Evolutionary conservation across 2,113 vertebrate species (phyloP).

Genomic region (Gymnarchus niloticus): DNA sequence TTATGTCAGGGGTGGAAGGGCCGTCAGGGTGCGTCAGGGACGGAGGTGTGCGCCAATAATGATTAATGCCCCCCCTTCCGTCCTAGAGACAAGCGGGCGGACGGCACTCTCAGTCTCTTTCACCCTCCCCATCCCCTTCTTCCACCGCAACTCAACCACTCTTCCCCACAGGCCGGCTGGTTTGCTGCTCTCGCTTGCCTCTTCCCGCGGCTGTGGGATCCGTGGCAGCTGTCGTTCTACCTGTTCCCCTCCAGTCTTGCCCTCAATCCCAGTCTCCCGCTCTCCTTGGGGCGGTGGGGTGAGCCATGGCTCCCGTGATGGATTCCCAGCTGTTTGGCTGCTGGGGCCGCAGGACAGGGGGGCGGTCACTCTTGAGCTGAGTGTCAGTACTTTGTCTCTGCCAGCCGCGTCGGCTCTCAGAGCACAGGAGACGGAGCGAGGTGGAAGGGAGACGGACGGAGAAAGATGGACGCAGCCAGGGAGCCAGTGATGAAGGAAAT

Average conservation of each 20-base stretch:
- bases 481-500: constrained; percentile 9
- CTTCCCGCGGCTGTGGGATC: background rate
- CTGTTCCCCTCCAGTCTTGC: background rate
- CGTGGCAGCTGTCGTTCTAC: constrained; percentile 14
- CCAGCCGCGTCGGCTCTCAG: constrained; percentile 56
- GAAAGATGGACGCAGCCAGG: constrained; percentile 46
- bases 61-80: constrained; percentile 83
- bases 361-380: constrained; percentile 61
- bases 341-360: constrained; percentile 57
- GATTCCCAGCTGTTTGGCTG: constrained; percentile 56
- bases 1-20: constrained; percentile 92
- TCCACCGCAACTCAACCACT: constrained; percentile 10
- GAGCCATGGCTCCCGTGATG: constrained; percentile 44
- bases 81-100: constrained; percentile 53
- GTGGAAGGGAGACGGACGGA: constrained; percentile 50
- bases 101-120: constrained; percentile 30
- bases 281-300: background rate
- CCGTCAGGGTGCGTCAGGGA: constrained; percentile 79
- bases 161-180: background rate
- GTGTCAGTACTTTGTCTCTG: constrained; percentile 65
- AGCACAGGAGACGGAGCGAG: constrained; percentile 51
- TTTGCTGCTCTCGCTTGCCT: background rate
- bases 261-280: background rate
- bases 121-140: constrained; percentile 10
- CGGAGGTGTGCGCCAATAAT: constrained; percentile 98